Evolutionary conservation across 2,113 vertebrate genomes (phyloP), one percentile per base, ranked within the genome.

Genomic region (Brachirus orientalis): DNA sequence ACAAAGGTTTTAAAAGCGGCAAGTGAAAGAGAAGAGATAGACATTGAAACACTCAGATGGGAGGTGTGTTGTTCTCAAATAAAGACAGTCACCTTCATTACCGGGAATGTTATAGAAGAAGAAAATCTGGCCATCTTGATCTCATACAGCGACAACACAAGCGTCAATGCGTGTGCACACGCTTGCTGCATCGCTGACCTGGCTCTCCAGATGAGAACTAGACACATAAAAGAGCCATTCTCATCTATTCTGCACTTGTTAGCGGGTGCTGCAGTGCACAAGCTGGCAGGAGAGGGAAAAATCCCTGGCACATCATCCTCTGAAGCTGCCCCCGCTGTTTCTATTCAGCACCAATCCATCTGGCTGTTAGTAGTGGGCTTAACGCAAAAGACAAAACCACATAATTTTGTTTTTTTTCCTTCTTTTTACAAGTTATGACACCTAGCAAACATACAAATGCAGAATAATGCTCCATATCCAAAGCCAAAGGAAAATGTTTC

Each of bases 241-340:
- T 90, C 88, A 68, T 86, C 80, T 61, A 65, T 80, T 74, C 77
- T 80, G 64, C 84, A 72, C 87, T 87, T 79, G 87, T 83, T 89
- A 88, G 85, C 60, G 62, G 79, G 63, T 70, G 80, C 80, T 51
- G 63, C 55, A 52, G 78, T 65, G 84, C 72, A 77, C 45, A 65
- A 75, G 87, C 88, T 92, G 92, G 91, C 91, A 92, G 86, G 74
- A 75, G 51, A 82, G 69, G 77, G 60, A 86, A 81, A 85, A 83
- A 81, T 74, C 75, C 69, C 80, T 84, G 87, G 88, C 83, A 47
- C 63, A 63, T 74, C 74, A 79, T 71, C 43, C 38, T 79, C 82
- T 86, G 83, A 85, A 74, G 75, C 74, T 84, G 86, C 88, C 88
- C 87, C 89, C 69, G 69, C 85, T 88, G 90, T 72, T 86, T 88